These are phyloP conservation scores for Caranx melampygus DNA, from an alignment of 2,113 vertebrate species.

Conservation along the genomic window DNA sequence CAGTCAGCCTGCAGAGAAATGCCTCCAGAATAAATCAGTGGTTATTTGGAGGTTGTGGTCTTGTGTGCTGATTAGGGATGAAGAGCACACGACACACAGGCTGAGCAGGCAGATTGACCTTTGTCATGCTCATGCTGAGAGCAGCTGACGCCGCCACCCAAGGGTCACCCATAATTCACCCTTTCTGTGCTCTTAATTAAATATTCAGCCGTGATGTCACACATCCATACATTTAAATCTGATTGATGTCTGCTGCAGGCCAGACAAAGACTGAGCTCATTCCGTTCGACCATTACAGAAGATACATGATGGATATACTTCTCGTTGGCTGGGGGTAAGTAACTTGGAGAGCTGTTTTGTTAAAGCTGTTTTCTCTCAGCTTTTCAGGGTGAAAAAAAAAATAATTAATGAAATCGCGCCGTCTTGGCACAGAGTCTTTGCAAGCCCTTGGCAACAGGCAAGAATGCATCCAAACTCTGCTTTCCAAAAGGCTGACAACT, in stretches of 20 bases:
- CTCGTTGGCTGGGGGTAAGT: background rate
- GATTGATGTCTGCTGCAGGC: background rate
- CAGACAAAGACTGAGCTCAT: background rate
- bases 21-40: constrained; percentile 17
- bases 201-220: constrained; percentile 36
- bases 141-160: constrained; percentile 65
- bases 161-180: constrained; percentile 65
- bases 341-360: constrained; percentile 15
- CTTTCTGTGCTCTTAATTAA: constrained; percentile 56
- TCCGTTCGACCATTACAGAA: background rate
- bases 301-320: background rate
- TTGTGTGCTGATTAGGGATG: constrained; percentile 47
- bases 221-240: background rate
- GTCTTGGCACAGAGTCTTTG: constrained; percentile 56
- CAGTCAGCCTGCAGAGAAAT: background rate
- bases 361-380: constrained; percentile 30
- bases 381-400: constrained; percentile 20
- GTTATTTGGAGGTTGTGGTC: constrained; percentile 33
- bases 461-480: constrained; percentile 61
- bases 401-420: constrained; percentile 47
- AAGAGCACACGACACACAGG: constrained; percentile 30
- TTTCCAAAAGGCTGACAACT: constrained; percentile 56
- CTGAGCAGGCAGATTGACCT: constrained; percentile 53
- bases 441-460: constrained; percentile 67
- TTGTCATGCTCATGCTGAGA: constrained; percentile 46